phyloP scores from a whole-genome alignment of 2,888 invertebrate genomes.

The Nephrotoma appendiculata region DNA sequence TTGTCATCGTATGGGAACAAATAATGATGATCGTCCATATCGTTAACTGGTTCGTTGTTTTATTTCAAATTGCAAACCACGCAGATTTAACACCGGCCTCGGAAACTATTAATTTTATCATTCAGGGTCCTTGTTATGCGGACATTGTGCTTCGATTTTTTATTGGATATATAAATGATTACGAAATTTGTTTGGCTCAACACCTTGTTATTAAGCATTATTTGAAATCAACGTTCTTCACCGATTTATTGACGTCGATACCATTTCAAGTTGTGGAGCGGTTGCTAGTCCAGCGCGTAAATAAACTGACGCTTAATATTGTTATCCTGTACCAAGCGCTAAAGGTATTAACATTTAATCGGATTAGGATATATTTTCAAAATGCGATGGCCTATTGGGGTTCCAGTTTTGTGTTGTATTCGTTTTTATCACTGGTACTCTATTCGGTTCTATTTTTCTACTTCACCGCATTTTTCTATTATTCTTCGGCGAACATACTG shows the following conservation, averaged over 20 bases:
- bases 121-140: background rate
- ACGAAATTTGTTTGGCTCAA: background rate
- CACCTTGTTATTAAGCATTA: background rate
- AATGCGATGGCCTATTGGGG: background rate
- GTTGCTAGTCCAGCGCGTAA: background rate
- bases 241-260: background rate
- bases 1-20: background rate
- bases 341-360: background rate
- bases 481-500: background rate
- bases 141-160: background rate
- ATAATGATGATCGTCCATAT: background rate
- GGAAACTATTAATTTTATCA: background rate
- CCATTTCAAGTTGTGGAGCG: background rate
- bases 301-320: background rate
- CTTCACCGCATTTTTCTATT: background rate
- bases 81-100: background rate
- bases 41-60: background rate
- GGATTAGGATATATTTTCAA: background rate
- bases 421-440: background rate
- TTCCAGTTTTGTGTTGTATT: background rate
- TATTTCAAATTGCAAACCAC: background rate
- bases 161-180: background rate
- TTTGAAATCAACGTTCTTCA: background rate
- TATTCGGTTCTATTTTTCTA: background rate
- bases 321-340: background rate